Conservation (phyloP, 2,113 vertebrate species). For the Acrocephalus arundinaceus region DNA sequence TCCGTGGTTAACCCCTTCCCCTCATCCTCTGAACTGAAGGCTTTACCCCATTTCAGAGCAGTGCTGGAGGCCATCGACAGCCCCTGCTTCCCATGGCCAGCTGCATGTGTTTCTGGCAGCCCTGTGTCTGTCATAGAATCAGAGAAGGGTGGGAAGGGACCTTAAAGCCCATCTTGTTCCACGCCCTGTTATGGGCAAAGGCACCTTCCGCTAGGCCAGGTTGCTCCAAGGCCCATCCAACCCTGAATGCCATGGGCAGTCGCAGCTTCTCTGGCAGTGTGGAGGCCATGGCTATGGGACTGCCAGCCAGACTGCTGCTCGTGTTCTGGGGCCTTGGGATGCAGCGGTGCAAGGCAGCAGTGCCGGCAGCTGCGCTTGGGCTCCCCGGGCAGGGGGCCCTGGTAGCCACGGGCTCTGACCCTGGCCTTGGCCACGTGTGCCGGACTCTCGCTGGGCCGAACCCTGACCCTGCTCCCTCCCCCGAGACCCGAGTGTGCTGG, state of each 20-base stretch:
- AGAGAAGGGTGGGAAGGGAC: background rate
- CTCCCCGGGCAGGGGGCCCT: background rate
- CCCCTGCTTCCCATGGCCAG: background rate
- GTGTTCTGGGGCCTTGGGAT: background rate
- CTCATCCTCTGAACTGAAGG: background rate
- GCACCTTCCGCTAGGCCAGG: background rate
- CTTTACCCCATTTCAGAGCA: background rate
- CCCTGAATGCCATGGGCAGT: background rate
- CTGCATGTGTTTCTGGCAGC: background rate
- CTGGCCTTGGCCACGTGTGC: background rate
- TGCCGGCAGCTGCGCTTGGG: background rate
- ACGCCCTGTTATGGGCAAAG: background rate
- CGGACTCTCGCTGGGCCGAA: background rate
- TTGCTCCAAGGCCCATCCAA: background rate
- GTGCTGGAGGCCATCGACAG: background rate
- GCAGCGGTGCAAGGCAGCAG: fast-evolving
- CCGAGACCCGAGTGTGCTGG: background rate
- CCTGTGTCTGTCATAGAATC: background rate
- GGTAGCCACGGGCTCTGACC: background rate
- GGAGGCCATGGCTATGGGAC: background rate
- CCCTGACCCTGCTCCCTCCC: background rate
- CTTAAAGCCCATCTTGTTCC: background rate
- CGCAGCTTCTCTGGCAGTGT: background rate
- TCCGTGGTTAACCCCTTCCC: background rate
- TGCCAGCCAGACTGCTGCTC: background rate